Evolutionary conservation across 2,888 invertebrate species (phyloP), one percentile per base, ranked within the genome.

Genomic region (Ditylenchus weischeri): DNA sequence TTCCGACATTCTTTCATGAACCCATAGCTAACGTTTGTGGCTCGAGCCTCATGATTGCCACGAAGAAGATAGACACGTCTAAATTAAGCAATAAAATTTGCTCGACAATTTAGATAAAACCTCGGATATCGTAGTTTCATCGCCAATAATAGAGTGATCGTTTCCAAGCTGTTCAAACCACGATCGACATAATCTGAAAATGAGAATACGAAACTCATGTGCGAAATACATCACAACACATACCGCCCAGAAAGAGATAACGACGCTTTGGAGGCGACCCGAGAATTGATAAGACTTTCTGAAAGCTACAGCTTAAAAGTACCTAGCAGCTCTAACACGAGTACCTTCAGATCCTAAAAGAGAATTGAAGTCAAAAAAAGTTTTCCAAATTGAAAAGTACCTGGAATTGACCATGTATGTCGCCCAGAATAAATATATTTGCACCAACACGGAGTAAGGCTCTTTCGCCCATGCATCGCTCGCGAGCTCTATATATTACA

Each of bases 101-200:
- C 29, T 29, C 2, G 29, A 5, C 29, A 29, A 29, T 8, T 43
- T 43, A 8, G 2, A 43, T 43, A 43, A 13, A 43, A 43, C 43
- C 43, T 64, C 13, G 75, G 75, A 51, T 70, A 70, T 18, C 70
- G 73, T 13, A 75, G 94, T 88, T 95, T 95, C 87, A 94, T 93
- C 57, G 93, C 93, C 79, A 95, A 88, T 76, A 93, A 87, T 76
- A 78, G 69, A 13, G 72, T 66, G 54, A 77, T 69, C 7, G 73
- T 75, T 62, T 79, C 76, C 21, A 76, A 86, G 0, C 93, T 93
- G 84, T 96, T 95, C 86, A 95, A 94, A 79, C 95, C 95, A 85
- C 95, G 84, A 85, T 95, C 95, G 71, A 96, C 95, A 84, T 96
- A 96, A 86, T 96, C 95, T 54, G n/a, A 54, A 54, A 11, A 13